phyloP scores from a whole-genome alignment of 2,113 vertebrate genomes.

The Lamprologus tigripictilis region DNA sequence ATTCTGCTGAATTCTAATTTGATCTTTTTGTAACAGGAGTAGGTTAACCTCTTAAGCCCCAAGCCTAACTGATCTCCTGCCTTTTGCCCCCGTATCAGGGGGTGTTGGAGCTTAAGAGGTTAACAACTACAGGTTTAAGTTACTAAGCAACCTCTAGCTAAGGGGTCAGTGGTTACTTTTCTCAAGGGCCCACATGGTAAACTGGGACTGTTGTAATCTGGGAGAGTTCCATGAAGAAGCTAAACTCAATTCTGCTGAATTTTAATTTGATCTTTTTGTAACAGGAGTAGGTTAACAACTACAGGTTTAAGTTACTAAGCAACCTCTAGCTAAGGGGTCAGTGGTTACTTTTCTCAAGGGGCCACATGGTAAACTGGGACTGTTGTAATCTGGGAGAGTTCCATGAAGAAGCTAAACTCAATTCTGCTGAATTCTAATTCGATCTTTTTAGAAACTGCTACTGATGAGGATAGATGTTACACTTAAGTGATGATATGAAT shows the following conservation, averaged over 20 bases:
- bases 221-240: neutral
- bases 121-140: neutral
- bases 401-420: neutral
- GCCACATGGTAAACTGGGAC: neutral
- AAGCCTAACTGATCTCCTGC: too few species aligned
- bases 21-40: too few species aligned
- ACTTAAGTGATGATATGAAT: neutral
- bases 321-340: neutral
- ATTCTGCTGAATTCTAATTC: neutral
- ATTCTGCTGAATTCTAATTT: too few species aligned
- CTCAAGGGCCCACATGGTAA: neutral
- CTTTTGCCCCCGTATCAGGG: too few species aligned
- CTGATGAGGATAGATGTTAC: neutral
- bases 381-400: rapidly evolving
- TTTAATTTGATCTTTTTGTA: rapidly evolving
- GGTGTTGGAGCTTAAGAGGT: too few species aligned
- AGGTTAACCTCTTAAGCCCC: too few species aligned
- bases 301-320: neutral
- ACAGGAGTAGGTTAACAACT: neutral
- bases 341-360: neutral
- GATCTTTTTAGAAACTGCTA: neutral
- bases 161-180: neutral
- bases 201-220: rapidly evolving
- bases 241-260: too few species aligned
- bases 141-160: neutral